Conservation (phyloP, 2,888 invertebrate species). For the Troides aeacus region DNA sequence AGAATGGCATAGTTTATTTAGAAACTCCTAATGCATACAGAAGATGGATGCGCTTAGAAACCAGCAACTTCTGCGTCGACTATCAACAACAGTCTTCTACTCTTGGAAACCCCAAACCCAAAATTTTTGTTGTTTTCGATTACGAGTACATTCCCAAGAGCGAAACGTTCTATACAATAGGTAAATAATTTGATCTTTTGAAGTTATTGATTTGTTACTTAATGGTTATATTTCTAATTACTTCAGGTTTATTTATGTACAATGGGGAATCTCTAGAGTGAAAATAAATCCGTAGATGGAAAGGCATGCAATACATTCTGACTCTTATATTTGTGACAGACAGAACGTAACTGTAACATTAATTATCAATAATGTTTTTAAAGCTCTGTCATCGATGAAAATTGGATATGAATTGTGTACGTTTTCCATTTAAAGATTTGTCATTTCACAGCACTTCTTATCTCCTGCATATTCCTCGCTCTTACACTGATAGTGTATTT, state of each 20-base stretch:
- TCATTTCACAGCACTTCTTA: constrained; percentile 33
- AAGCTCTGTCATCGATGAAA: too few species aligned
- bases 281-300: too few species aligned
- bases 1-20: constrained; percentile 30
- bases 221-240: too few species aligned
- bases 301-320: too few species aligned
- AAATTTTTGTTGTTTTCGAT: constrained; percentile 17
- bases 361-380: too few species aligned
- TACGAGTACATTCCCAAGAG: constrained; percentile 21
- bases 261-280: too few species aligned
- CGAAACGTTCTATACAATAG: constrained; percentile 33
- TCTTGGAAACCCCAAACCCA: not conserved
- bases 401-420: not conserved
- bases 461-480: constrained; percentile 39
- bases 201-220: not conserved
- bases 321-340: too few species aligned
- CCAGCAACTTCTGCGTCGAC: constrained; percentile 34
- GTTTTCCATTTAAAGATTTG: not conserved
- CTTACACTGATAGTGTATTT: constrained; percentile 38
- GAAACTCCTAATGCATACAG: constrained; percentile 34
- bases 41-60: constrained; percentile 31
- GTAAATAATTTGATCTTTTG: constrained; percentile 34
- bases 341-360: too few species aligned
- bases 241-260: too few species aligned
- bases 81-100: constrained; percentile 16